Evolutionary conservation across 2,888 invertebrate genomes (phyloP).

Genomic region (Mythimna loreyi): DNA sequence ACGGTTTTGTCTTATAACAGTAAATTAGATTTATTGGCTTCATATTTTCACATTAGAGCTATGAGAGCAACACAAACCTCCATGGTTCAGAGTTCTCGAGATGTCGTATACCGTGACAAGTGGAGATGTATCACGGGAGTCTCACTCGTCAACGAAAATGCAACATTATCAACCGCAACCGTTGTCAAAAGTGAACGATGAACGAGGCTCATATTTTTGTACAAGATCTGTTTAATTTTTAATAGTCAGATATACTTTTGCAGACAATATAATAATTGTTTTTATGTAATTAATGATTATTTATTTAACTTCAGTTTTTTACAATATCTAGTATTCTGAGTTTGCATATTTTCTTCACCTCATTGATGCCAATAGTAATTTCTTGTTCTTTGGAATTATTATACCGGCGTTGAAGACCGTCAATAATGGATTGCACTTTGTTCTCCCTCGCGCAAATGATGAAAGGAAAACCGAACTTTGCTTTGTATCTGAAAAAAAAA

Average conservation of each 20-base stretch:
- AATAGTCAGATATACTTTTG: neutral
- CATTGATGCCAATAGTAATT: constrained; percentile 90
- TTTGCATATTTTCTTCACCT: constrained; percentile 93
- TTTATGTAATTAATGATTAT: no score
- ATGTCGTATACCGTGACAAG: no score
- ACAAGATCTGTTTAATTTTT: no score
- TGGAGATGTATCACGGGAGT: no score
- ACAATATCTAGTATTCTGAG: constrained; percentile 91
- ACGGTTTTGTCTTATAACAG: neutral
- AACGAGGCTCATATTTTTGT: no score
- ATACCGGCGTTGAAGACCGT: constrained; percentile 89
- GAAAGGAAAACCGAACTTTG: constrained; percentile 93
- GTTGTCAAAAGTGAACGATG: no score
- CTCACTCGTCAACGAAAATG: no score
- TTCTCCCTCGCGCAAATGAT: constrained; percentile 93
- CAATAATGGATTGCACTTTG: constrained; percentile 90
- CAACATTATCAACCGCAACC: no score
- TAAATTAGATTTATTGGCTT: no score
- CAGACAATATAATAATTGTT: neutral
- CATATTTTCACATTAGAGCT: no score
- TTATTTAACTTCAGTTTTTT: constrained; percentile 50
- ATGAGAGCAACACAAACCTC: no score
- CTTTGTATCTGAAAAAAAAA: constrained; percentile 89
- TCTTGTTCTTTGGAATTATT: constrained; percentile 90
- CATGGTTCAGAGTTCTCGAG: no score